Percentiles rank a stretch among this genome's conserved stretches.
phyloP scores from a whole-genome alignment of 2,888 invertebrate genomes.

The Parnassius mnemosyne region DNA sequence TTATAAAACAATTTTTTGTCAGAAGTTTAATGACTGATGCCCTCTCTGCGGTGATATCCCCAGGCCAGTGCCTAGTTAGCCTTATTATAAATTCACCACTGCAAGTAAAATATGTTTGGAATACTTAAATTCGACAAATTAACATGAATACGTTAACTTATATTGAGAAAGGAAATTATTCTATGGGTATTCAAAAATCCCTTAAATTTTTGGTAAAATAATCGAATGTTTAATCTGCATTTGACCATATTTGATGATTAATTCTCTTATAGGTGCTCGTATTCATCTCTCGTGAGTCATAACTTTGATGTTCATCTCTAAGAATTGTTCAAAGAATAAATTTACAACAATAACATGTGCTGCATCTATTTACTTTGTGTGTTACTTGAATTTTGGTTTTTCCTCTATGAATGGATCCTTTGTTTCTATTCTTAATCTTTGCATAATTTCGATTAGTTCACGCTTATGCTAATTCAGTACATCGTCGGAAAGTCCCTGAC shows the following conservation, averaged over 20 bases:
- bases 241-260: slow-evolving; percentile 3
- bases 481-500: slow-evolving; percentile 45
- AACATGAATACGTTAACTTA: too few species aligned
- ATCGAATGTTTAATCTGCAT: slow-evolving; percentile 7
- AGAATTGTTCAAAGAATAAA: slow-evolving; percentile 7
- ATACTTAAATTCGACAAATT: too few species aligned
- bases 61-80: too few species aligned
- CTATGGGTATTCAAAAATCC: background rate
- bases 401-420: slow-evolving; percentile 9
- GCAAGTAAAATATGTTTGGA: too few species aligned
- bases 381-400: slow-evolving; percentile 11
- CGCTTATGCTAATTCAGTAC: slow-evolving; percentile 30
- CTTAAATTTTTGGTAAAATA: background rate
- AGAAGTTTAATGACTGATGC: too few species aligned
- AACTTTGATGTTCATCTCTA: slow-evolving; percentile 11
- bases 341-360: slow-evolving; percentile 8
- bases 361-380: slow-evolving; percentile 18
- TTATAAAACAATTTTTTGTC: too few species aligned
- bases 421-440: slow-evolving; percentile 20
- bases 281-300: slow-evolving; percentile 3
- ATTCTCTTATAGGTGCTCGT: slow-evolving; percentile 13
- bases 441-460: slow-evolving; percentile 26
- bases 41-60: too few species aligned
- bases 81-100: too few species aligned
- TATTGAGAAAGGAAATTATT: background rate